These are phyloP conservation scores for Sebastes vulpes DNA, from an alignment of 2,797 vertebrate species.

Conservation along the genomic window DNA sequence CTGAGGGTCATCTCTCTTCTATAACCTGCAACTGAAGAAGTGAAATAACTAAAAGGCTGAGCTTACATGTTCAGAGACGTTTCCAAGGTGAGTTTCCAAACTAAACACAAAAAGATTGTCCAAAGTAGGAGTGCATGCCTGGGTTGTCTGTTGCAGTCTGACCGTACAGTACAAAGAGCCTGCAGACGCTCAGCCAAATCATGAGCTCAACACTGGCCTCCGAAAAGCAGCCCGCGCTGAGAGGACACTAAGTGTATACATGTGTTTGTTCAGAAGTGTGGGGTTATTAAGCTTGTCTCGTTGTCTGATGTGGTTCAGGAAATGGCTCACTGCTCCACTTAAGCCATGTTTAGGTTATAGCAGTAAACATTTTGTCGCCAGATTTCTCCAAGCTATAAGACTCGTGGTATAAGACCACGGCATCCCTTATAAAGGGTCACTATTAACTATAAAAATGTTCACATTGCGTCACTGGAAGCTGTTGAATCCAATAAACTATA, in stretches of 20 bases:
- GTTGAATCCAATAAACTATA: conserved; percentile 22
- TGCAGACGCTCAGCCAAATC: conserved; percentile 77
- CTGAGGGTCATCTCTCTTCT: conserved; percentile 19
- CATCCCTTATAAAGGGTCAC: conserved; percentile 42
- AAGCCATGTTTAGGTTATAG: conserved; percentile 71
- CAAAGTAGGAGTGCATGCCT: conserved; percentile 46
- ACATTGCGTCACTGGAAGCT: conserved; percentile 43
- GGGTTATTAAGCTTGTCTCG: conserved; percentile 75
- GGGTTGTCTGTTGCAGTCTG: conserved; percentile 48
- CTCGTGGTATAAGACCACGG: conserved; percentile 31
- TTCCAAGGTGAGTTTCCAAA: conserved; percentile 71
- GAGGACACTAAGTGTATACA: conserved; percentile 74
- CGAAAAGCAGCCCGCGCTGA: conserved; percentile 47
- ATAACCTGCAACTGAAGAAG: conserved; percentile 23
- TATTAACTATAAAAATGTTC: conserved; percentile 32
- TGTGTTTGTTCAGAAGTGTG: conserved; percentile 76
- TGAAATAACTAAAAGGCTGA: conserved; percentile 29
- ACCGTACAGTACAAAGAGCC: conserved; percentile 62
- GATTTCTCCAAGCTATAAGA: conserved; percentile 43
- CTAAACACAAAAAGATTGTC: conserved; percentile 47
- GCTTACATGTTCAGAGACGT: conserved; percentile 33
- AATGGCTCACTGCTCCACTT: conserved; percentile 67
- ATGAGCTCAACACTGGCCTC: conserved; percentile 83
- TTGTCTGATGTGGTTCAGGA: conserved; percentile 81
- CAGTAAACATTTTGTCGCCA: conserved; percentile 76